phyloP scores from a whole-genome alignment of 1,140 invertebrate species.

The Drosophila cardini region DNA sequence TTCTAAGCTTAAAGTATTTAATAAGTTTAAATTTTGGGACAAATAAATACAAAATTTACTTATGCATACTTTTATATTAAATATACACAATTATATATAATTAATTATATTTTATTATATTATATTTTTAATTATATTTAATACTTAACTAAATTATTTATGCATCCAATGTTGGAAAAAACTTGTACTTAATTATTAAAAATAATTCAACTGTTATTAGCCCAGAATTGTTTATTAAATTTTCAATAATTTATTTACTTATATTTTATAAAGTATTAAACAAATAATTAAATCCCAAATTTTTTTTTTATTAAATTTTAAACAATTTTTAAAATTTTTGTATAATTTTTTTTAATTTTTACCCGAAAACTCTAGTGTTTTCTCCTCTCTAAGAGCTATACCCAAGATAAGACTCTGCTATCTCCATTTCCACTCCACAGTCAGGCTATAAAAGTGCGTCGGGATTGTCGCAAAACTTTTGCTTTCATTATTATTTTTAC shows the following conservation, averaged over 20 bases:
- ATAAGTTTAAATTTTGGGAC: too few species aligned
- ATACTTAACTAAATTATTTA: too few species aligned
- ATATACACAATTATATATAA: too few species aligned
- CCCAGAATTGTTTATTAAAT: neutral
- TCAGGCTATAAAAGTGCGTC: conserved; percentile 73
- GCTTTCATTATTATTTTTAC: conserved; percentile 65
- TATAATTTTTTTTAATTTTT: neutral
- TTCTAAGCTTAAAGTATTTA: neutral
- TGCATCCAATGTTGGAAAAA: neutral
- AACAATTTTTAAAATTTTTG: neutral
- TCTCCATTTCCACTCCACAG: conserved; percentile 69
- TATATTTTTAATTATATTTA: too few species aligned
- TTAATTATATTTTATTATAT: too few species aligned
- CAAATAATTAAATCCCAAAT: too few species aligned
- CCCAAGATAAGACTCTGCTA: conserved; percentile 35
- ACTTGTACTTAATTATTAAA: too few species aligned
- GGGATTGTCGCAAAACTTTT: conserved; percentile 75
- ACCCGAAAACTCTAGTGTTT: neutral
- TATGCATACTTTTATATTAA: too few species aligned
- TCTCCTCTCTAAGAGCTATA: conserved; percentile 1
- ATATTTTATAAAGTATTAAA: too few species aligned
- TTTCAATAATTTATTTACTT: neutral
- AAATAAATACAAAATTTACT: neutral
- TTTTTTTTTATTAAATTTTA: neutral
- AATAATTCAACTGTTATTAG: too few species aligned